Base-by-base conservation (phyloP, 1,140 invertebrate genomes). In the Oreohelix idahoensis region DNA sequence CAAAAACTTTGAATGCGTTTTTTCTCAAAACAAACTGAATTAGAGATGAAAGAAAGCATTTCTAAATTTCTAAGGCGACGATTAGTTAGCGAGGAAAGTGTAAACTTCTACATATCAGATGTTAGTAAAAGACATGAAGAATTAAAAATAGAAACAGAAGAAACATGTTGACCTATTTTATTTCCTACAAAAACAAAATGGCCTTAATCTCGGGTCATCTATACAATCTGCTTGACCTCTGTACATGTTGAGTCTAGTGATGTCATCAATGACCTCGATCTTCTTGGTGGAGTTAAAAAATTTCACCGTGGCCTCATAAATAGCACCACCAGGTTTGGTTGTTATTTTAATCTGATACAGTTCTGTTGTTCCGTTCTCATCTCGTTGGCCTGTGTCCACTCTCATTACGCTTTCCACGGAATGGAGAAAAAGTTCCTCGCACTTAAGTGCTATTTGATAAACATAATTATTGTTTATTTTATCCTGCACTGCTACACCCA, bases 171-270 rank as follows among this genome's bases (percentile, higher is more conserved):
- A n/a, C n/a, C n/a, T n/a, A n/a, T n/a, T n/a, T n/a, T n/a, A n/a
- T n/a, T 49, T 49, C 17, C 10, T 49, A n/a, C 53, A 58, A n/a
- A 23, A 58, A 58, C 53, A 58, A n/a, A 13, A 58, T 23, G 53
- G 53, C 26, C 26, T 58, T 58, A 58, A 23, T 58, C 23, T 58
- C 13, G 26, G 10, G 26, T 58, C 26, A 23, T 58, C 26, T n/a
- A 91, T 17, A 96, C 96, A 89, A n/a, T n/a, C n/a, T n/a, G n/a
- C n/a, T n/a, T n/a, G n/a, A n/a, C n/a, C n/a, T n/a, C n/a, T n/a
- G n/a, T 96, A 98, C 93, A 95, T 95, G 90, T 98, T 98, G 51
- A 96, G 96, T 84, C 97, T 94, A 82, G 96, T 97, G 1, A 98
- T 95, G 88, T 97, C 95, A 20, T 95, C 94, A 89, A 95, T 95